A percentile compares a stretch with the other conserved stretches of the same genome.
Conservation (phyloP, 1,140 invertebrate genomes). For the Triops cancriformis region DNA sequence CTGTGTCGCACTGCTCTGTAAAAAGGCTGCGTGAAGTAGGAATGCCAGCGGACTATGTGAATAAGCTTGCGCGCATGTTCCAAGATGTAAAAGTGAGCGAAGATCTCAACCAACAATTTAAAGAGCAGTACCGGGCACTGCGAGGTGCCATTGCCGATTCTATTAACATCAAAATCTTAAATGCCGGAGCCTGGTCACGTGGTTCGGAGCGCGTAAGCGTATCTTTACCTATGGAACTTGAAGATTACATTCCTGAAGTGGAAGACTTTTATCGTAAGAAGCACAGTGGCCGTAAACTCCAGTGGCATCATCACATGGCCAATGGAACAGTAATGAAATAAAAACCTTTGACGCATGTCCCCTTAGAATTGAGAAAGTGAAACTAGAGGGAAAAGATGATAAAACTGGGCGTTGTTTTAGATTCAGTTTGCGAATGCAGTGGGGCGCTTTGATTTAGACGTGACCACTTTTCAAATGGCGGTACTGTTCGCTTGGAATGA, state of each 20-base stretch:
- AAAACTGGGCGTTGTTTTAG: constrained; percentile 28
- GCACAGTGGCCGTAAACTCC: constrained; percentile 93
- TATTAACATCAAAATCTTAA: constrained; percentile 74
- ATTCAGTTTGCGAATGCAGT: constrained; percentile 79
- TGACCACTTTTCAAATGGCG: constrained; percentile 99
- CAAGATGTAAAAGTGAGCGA: constrained; percentile 99
- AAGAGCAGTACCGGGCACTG: constrained; percentile 51
- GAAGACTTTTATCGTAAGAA: constrained; percentile 93
- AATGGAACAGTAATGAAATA: constrained; percentile 86
- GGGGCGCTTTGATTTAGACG: constrained; percentile 93
- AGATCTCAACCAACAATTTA: constrained; percentile 94
- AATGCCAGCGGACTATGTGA: constrained; percentile 99
- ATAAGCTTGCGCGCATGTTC: constrained; percentile 93
- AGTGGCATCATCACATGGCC: constrained; percentile 99
- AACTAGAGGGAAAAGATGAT: background rate
- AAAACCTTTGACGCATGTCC: constrained; percentile 9
- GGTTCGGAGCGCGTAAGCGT: constrained; percentile 90
- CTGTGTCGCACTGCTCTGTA: background rate
- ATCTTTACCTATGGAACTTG: constrained; percentile 89
- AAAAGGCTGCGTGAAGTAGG: constrained; percentile 72
- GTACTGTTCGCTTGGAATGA: constrained; percentile 99
- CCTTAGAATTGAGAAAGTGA: constrained; percentile 2
- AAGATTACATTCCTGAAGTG: constrained; percentile 97
- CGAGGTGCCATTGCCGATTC: constrained; percentile 43
- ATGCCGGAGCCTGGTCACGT: constrained; percentile 95